Percentiles rank a stretch among this genome's conserved stretches.
phyloP scores from a whole-genome alignment of 2,113 vertebrate species.

The Limanda limanda region DNA sequence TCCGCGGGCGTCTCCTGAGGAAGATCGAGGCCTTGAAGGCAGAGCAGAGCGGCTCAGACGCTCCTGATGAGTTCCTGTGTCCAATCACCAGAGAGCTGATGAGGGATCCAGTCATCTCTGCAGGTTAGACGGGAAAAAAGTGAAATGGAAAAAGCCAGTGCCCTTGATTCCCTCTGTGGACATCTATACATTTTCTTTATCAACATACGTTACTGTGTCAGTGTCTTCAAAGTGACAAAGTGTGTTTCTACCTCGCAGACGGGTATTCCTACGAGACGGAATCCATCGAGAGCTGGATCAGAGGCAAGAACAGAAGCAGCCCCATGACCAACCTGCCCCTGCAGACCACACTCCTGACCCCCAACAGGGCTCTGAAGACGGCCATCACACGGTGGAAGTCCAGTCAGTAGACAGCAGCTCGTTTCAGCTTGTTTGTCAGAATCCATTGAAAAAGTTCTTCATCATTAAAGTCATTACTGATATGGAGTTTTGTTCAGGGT shows the following conservation, averaged over 20 bases:
- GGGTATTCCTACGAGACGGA: constrained; percentile 93
- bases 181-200: background rate
- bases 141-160: background rate
- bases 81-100: constrained; percentile 91
- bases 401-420: constrained; percentile 61
- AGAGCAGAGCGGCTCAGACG: constrained; percentile 63
- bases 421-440: background rate
- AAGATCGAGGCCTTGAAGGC: constrained; percentile 85
- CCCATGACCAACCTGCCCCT: constrained; percentile 95
- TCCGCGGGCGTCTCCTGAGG: constrained; percentile 84
- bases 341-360: constrained; percentile 84
- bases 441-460: background rate
- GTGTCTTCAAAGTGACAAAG: background rate
- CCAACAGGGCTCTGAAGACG: constrained; percentile 93
- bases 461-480: background rate
- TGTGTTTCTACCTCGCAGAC: constrained; percentile 77
- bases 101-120: constrained; percentile 90
- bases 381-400: constrained; percentile 88
- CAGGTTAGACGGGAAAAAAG: constrained; percentile 79
- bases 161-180: background rate
- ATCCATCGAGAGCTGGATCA: constrained; percentile 92
- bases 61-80: constrained; percentile 90
- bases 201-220: background rate
- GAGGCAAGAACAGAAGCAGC: constrained; percentile 86
- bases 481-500: background rate